Conservation (phyloP, 2,113 vertebrate genomes). For the Daboia siamensis region DNA sequence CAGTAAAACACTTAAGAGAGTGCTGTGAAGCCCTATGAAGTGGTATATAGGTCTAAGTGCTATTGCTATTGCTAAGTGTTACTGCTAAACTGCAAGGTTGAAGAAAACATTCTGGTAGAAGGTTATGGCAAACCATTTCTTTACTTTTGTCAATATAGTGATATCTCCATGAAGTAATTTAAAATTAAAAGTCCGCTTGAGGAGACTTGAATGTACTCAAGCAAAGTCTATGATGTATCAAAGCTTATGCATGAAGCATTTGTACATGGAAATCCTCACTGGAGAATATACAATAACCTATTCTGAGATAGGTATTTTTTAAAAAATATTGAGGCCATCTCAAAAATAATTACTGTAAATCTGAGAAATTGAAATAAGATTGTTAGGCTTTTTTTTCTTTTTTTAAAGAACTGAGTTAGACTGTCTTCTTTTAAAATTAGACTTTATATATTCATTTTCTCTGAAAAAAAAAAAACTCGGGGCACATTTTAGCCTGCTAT, state of each 20-base stretch:
- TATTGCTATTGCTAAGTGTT: neutral
- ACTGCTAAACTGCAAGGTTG: neutral
- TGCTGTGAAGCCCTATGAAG: neutral
- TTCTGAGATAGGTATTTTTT: neutral
- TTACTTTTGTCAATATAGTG: neutral
- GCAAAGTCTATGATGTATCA: neutral
- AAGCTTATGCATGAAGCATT: neutral
- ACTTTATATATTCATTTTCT: constrained; percentile 18
- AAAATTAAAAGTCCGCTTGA: neutral
- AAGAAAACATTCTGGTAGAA: neutral
- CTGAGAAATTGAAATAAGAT: neutral
- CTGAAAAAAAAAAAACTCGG: constrained; percentile 31
- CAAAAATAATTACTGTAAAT: neutral
- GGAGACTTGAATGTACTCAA: neutral
- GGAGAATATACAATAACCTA: neutral
- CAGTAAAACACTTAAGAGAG: neutral
- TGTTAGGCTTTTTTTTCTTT: neutral
- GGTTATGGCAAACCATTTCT: neutral
- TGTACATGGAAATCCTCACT: neutral
- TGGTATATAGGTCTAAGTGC: neutral
- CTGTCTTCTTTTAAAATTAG: constrained; percentile 6
- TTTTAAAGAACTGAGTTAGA: neutral
- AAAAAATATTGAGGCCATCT: neutral
- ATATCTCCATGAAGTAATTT: neutral
- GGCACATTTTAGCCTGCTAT: neutral